Percentiles rank a stretch among this genome's conserved stretches.
phyloP scores from a whole-genome alignment of 2,113 vertebrate species.

The Atlantisia rogersi region DNA sequence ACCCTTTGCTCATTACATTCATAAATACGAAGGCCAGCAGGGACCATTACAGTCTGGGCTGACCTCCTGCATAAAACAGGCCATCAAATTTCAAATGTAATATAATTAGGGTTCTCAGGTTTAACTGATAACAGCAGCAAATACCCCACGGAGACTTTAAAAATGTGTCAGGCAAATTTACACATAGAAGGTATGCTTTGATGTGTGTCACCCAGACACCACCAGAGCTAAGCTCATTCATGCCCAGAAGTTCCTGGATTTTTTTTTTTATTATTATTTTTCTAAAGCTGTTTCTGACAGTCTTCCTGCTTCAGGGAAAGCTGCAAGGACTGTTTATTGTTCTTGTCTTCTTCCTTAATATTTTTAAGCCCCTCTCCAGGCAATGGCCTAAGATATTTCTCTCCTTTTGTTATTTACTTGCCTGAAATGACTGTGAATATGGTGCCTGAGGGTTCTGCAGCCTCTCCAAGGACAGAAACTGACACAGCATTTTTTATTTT shows the following conservation, averaged over 20 bases:
- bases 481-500: conserved; percentile 38
- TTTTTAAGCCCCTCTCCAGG: conserved; percentile 60
- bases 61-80: conserved; percentile 53
- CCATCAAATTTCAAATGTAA: conserved; percentile 54
- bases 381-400: conserved; percentile 36
- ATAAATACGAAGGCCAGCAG: background rate
- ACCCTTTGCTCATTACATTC: background rate
- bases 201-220: conserved; percentile 47
- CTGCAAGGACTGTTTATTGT: conserved; percentile 37
- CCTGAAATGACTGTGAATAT: background rate
- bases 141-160: conserved; percentile 44
- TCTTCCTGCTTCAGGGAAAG: conserved; percentile 42
- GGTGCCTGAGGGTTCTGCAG: conserved; percentile 31
- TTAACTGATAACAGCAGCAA: conserved; percentile 67
- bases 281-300: background rate
- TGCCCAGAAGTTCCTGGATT: background rate
- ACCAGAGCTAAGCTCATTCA: conserved; percentile 17
- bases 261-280: background rate
- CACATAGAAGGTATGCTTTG: conserved; percentile 55
- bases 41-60: conserved; percentile 11
- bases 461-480: conserved; percentile 27
- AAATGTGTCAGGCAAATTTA: conserved; percentile 62
- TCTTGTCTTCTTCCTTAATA: conserved; percentile 39
- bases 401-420: conserved; percentile 44
- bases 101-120: conserved; percentile 53